Evolutionary conservation across 2,797 vertebrate species (phyloP), one percentile per base, ranked within the genome.

Genomic region (Melanotaenia boesemani): DNA sequence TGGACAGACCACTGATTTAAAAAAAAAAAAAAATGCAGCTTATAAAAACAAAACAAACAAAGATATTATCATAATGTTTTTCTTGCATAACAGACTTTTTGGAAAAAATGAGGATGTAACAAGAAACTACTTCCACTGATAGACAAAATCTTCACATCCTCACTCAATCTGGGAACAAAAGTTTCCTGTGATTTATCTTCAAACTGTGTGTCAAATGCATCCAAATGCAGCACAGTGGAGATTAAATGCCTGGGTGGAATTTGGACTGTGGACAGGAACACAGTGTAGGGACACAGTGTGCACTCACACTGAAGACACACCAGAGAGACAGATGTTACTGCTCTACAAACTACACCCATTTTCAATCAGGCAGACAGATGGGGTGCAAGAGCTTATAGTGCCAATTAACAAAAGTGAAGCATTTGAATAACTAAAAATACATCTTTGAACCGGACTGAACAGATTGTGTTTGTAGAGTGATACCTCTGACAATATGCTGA

Each of bases 371-470:
- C 6, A 28, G 73, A 76, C 87, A 90, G 87, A 89, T 88, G 87
- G 86, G 63, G 59, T 11, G n/a, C 2, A 1, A 7, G 48, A 65
- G 76, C 67, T 92, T 89, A 86, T 79, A 83, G 61, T 66, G 80
- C 86, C 81, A 90, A 93, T 93, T 91, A 92, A 76, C 63, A 84
- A 77, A 89, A 92, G 84, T 78, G 82, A 88, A 85, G 61, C 67
- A 44, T 63, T 60, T 80, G 80, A 79, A 81, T 57, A 78, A 79
- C 67, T 76, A 60, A 62, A 55, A 54, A 52, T 81, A 84, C 83
- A 90, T 90, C 88, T 92, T 90, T 75, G 66, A 63, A 4, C 24
- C 10, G 20, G 71, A 70, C 73, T 84, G 69, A 36, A 64, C 63
- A 57, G 75, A 88, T 71, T 83, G 70, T 41, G 71, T 48, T 12